Base-by-base conservation (phyloP, 1,140 invertebrate genomes). In the Heliconius nattereri region DNA sequence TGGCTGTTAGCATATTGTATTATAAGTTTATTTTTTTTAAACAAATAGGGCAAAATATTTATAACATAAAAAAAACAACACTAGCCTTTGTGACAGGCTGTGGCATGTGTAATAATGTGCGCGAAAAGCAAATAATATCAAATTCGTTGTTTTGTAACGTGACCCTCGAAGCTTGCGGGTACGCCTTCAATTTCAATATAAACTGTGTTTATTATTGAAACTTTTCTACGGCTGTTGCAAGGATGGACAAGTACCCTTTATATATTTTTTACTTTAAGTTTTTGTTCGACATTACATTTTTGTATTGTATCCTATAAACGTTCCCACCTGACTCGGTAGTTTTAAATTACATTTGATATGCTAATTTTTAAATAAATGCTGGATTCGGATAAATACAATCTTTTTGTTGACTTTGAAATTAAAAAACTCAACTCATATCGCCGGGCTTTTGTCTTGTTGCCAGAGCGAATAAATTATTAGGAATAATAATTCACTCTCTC, bases 101-200 rank as follows among this genome's bases (percentile, higher is more conserved):
- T n/a, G n/a, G n/a, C n/a, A 81, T 73, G 52, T 81, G 54, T 78
- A 66, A 87, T 87, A 85, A 87, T 85, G 85, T 80, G 79, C 73
- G 85, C 85, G 84, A 90, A 91, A 89, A 89, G 88, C 87, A 85
- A 78, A 87, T 19, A 52, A 52, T 90, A 91, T 92, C 89, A 84
- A 85, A 87, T 90, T 89, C 84, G 84, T 86, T 92, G 90, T 93
- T 93, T 90, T 89, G 91, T 86, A 92, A 93, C 81, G 84, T 73
- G 87, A 92, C 60, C 13, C 60, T 29, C 60, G 11, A 29, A 66
- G 26, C 60, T 66, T 66, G 57, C 57, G 57, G 57, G 23, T 29
- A 66, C 81, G 83, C 87, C 73, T 70, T 85, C 83, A 88, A 66
- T 66, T 66, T 29, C 60, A 66, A 66, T 60, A 60, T 60, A 60